Evolutionary conservation across 2,888 invertebrate species (phyloP).

Genomic region (Tetramorium bicarinatum): DNA sequence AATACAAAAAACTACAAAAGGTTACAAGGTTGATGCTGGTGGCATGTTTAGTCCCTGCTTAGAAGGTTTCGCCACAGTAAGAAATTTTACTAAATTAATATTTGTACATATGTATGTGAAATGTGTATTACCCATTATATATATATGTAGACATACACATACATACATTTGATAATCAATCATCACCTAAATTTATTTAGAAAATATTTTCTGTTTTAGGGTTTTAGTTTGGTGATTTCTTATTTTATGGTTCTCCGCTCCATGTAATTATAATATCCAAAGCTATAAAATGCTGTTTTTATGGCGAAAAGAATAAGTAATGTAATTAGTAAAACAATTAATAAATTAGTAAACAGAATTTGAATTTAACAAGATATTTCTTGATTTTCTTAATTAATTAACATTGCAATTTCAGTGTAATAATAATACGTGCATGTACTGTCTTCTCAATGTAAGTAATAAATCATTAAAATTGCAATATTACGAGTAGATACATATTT

Average conservation of each 20-base stretch:
- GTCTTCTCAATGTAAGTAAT: background rate
- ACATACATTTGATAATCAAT: background rate
- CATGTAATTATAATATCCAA: background rate
- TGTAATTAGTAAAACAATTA: background rate
- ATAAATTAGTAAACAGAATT: background rate
- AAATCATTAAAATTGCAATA: background rate
- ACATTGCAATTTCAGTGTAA: background rate
- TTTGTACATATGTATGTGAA: background rate
- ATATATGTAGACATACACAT: too few species aligned
- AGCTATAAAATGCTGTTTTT: background rate
- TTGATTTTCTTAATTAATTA: background rate
- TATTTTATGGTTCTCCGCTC: conserved; percentile 3
- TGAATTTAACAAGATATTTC: background rate
- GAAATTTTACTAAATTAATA: background rate
- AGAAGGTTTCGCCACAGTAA: conserved; percentile 25
- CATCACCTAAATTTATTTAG: background rate
- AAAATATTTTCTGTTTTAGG: background rate
- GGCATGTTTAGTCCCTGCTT: conserved; percentile 19
- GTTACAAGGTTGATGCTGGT: background rate
- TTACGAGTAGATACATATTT: background rate
- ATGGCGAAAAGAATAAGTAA: background rate
- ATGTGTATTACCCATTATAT: too few species aligned
- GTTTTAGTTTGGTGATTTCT: background rate
- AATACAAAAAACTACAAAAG: conserved; percentile 16
- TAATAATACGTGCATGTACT: background rate